phyloP scores from a whole-genome alignment of 2,797 vertebrate genomes.

The Hemitrygon akajei region DNA sequence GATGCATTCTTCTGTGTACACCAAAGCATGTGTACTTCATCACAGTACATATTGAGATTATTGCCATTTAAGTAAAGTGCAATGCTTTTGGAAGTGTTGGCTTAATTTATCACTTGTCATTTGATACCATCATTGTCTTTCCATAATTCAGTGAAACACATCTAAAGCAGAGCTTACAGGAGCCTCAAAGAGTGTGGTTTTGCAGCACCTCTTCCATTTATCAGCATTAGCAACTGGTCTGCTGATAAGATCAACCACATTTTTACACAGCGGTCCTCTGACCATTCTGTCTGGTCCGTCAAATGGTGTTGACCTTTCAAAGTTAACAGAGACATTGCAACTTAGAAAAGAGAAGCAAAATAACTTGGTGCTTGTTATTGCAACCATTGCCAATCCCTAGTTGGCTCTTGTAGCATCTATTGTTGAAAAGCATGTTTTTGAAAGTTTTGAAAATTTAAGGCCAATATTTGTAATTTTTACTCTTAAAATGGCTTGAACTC shows the following conservation, averaged over 20 bases:
- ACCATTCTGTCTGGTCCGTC: not conserved
- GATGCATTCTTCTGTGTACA: not conserved
- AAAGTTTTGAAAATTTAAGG: too few relatives aligned
- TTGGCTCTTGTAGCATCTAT: too few relatives aligned
- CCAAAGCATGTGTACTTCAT: not conserved
- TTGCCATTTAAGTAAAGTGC: not conserved
- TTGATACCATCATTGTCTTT: not conserved
- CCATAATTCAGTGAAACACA: not conserved
- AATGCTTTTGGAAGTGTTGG: not conserved
- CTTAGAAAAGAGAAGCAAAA: not conserved
- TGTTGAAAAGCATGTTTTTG: too few relatives aligned
- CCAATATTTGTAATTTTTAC: too few relatives aligned
- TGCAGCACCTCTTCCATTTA: not conserved
- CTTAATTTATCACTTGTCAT: not conserved
- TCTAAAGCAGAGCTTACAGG: not conserved
- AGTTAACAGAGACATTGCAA: not conserved
- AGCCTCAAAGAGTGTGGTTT: not conserved
- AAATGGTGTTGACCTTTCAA: not conserved
- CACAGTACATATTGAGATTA: not conserved
- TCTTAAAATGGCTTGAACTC: not conserved
- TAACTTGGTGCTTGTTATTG: not conserved
- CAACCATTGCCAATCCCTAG: too few relatives aligned
- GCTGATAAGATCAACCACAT: not conserved
- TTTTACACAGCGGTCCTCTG: not conserved
- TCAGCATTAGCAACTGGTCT: not conserved